Conservation (phyloP, 2,888 invertebrate genomes). For the Antheraea assamensis region DNA sequence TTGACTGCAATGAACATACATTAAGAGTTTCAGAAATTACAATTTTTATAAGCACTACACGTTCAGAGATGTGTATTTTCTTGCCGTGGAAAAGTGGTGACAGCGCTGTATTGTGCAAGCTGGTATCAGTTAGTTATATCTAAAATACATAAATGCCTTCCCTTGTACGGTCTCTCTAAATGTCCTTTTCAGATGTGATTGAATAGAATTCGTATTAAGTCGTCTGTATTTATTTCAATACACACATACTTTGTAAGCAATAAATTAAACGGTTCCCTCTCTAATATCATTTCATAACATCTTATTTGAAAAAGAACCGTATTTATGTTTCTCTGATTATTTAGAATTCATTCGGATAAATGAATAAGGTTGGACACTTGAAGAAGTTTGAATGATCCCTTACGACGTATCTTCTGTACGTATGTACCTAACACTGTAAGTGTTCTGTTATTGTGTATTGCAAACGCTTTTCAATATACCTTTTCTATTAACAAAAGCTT, state of each 20-base stretch:
- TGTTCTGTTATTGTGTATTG: conserved; percentile 15
- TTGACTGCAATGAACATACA: no score
- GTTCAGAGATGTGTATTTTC: no score
- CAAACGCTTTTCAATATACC: background rate
- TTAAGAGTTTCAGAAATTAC: no score
- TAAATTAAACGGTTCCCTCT: background rate
- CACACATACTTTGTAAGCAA: background rate
- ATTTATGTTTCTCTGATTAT: conserved; percentile 22
- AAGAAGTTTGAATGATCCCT: conserved; percentile 11
- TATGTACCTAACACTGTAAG: conserved; percentile 17
- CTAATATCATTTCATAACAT: background rate
- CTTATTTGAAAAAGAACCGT: conserved; percentile 16
- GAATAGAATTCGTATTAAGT: background rate
- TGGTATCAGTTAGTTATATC: no score
- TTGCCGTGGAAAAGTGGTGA: no score
- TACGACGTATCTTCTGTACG: background rate
- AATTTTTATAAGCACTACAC: no score
- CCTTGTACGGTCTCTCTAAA: no score
- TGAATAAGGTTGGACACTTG: background rate
- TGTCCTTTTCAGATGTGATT: background rate
- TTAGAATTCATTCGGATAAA: background rate
- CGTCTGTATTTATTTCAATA: background rate
- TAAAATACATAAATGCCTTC: no score
- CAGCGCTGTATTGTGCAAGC: no score
- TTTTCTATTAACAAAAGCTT: background rate